Base-by-base conservation (phyloP, 1,140 invertebrate genomes). In the Meloidogyne exigua region DNA sequence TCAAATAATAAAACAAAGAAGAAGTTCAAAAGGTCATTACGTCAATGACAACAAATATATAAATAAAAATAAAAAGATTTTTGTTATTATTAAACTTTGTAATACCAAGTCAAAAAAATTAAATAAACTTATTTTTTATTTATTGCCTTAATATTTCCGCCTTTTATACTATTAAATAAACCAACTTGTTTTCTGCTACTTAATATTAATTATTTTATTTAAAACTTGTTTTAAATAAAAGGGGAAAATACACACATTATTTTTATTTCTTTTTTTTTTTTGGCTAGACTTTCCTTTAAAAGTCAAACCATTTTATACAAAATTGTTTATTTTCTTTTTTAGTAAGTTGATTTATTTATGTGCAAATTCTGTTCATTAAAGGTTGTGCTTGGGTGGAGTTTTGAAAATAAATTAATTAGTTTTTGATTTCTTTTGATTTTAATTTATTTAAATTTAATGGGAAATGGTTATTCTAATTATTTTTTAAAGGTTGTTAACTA, bases 11-110 rank as follows among this genome's bases (percentile, higher is more conserved):
- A n/a, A n/a, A n/a, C n/a, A n/a, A n/a, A n/a, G n/a, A n/a, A 57
- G 21, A 57, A 57, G 49, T 57, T 57, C 49, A 57, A 57, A n/a
- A 57, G 49, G 49, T 57, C n/a, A 57, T 57, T 57, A 57, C 49
- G 49, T 57, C 49, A 57, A n/a, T 1, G 18, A 5, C 3, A 39
- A 10, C 0, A 10, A 39, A 32, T 3, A 32, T 3, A 5, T 15
- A 49, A 18, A 18, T 49, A 18, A 49, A 49, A 49, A 49, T 3
- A n/a, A 7, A n/a, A 7, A 7, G 13, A 4, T 49, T 13, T 18
- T 57, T 57, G 13, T 9, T 21, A 57, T 57, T 57, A n/a, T n/a
- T 57, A n/a, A 15, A n/a, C 0, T 57, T n/a, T n/a, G n/a, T 57
- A 57, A n/a, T 57, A 57, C 18, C 13, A n/a, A 57, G n/a, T 57